Evolutionary conservation across 2,888 invertebrate species (phyloP), one percentile per base, ranked within the genome.

Genomic region (Epistrophe eligans): DNA sequence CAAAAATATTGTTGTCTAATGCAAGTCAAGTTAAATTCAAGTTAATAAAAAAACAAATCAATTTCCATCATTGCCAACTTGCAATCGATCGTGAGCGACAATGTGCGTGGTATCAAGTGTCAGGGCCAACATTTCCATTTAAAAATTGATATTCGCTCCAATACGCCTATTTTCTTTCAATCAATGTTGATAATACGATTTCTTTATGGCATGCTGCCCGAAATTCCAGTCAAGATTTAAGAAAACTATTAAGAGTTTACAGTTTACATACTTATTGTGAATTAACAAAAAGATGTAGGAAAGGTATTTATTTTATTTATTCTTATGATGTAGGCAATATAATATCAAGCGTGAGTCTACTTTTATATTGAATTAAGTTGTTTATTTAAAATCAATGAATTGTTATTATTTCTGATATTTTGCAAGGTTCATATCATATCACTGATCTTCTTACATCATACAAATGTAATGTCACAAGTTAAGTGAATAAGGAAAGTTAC

Each of bases 81-180:
- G 70, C 15, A 81, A 71, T 71, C 62, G 52, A 81, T 55, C 55
- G 62, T 55, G 62, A 62, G n/a, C 17, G 70, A 55, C 70, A 70
- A 62, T 70, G 60, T 76, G 67, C 76, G 81, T 81, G 81, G 81
- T 79, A 71, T 80, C 50, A n/a, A 38, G 45, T 80, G 60, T 70
- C 80, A 81, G 43, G 70, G 81, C 76, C 67, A 81, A 70, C 45
- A 62, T 70, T 70, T 81, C 76, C 81, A 70, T 76, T 76, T 40
- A 70, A 55, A 24, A 52, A 55, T 55, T 70, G 70, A 52, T 70
- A 70, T 70, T 52, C 70, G 28, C 55, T 70, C 40, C 55, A 55
- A 70, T 70, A 70, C 70, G 70, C 70, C 70, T 70, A 67, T 40
- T 55, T 50, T 52, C 19, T 38, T 67, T 52, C 52, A 52, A 24